Evolutionary conservation across 2,888 invertebrate species (phyloP).

Genomic region (Caenorhabditis sulstoni): DNA sequence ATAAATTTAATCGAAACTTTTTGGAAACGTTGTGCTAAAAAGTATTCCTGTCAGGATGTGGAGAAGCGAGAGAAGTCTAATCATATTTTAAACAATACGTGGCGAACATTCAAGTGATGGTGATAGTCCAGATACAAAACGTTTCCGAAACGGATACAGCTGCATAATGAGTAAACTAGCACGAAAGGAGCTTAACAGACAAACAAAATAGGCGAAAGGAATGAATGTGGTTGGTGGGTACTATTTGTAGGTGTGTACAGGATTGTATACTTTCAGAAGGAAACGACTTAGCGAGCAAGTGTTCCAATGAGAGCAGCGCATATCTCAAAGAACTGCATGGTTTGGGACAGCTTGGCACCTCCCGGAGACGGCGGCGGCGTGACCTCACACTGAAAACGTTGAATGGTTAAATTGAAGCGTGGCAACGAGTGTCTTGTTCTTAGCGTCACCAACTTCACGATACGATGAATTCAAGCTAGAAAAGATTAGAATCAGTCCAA

Average conservation of each 20-base stretch:
- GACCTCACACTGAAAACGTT: constrained; percentile 63
- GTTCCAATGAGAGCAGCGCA: constrained; percentile 98
- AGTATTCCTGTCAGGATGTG: constrained; percentile 1
- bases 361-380: constrained; percentile 75
- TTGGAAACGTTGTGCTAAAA: background rate
- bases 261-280: background rate
- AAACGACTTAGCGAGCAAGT: constrained; percentile 86
- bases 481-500: constrained; percentile 12
- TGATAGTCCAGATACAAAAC: constrained; percentile 15
- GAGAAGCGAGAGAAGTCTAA: constrained; percentile 15
- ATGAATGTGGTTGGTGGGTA: background rate
- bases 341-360: constrained; percentile 86
- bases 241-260: too few relatives aligned
- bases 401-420: background rate
- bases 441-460: background rate
- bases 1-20: background rate
- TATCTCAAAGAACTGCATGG: constrained; percentile 99
- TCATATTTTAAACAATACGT: constrained; percentile 9
- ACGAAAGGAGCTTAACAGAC: too few relatives aligned
- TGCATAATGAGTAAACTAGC: background rate
- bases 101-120: constrained; percentile 13
- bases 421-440: background rate
- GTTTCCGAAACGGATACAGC: background rate
- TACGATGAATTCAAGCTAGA: constrained; percentile 3
- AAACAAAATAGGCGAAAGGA: background rate